Evolutionary conservation across 2,888 invertebrate genomes (phyloP).

Genomic region (Tiliacea aurago): DNA sequence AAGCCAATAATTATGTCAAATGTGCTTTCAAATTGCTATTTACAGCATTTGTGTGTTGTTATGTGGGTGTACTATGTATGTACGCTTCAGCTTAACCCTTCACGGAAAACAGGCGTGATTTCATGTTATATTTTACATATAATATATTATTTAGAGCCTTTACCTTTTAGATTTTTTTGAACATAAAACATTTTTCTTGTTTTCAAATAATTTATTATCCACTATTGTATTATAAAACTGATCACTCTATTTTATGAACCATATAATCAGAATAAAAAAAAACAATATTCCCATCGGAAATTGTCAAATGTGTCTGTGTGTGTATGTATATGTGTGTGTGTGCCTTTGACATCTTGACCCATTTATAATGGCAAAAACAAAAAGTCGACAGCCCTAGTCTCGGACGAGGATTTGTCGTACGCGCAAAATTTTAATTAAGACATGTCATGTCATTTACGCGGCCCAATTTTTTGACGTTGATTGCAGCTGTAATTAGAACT

Average conservation of each 20-base stretch:
- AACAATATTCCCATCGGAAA: background rate
- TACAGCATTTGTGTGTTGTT: too few species aligned
- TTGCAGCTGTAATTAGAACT: conserved; percentile 61
- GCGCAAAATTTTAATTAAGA: conserved; percentile 71
- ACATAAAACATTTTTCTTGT: background rate
- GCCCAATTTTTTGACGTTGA: conserved; percentile 68
- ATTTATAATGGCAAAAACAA: conserved; percentile 1
- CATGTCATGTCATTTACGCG: conserved; percentile 64
- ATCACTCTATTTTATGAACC: background rate
- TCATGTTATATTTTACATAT: too few species aligned
- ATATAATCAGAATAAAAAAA: background rate
- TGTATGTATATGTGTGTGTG: too few species aligned
- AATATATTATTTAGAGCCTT: background rate
- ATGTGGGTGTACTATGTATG: too few species aligned
- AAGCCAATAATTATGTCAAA: background rate
- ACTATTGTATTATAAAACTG: background rate
- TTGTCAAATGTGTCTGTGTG: background rate
- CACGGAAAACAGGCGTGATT: too few species aligned
- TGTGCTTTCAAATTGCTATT: too few species aligned
- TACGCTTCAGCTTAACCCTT: too few species aligned
- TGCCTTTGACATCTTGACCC: conserved; percentile 10
- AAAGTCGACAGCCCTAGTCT: conserved; percentile 49
- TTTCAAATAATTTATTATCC: background rate
- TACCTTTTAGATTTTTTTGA: background rate
- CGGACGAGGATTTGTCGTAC: conserved; percentile 49